phyloP scores from a whole-genome alignment of 1,140 invertebrate species.

The Eriosoma lanigerum region DNA sequence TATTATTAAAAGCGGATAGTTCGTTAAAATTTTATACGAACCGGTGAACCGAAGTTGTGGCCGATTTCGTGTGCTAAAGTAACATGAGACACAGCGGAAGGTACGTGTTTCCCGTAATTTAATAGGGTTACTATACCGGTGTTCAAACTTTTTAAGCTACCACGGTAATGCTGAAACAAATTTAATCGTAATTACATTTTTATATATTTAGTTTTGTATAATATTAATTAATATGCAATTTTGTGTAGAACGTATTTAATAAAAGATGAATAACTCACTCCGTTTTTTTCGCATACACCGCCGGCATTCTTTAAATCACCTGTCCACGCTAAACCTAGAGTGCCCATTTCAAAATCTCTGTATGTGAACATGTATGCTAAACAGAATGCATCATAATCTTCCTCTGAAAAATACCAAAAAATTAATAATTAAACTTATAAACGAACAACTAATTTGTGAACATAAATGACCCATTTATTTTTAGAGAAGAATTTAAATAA shows the following conservation, averaged over 20 bases:
- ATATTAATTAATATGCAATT: background rate
- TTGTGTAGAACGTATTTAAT: background rate
- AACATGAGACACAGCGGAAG: constrained; percentile 95
- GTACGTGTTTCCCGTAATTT: constrained; percentile 99
- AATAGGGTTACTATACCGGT: constrained; percentile 97
- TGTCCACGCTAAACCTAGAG: constrained; percentile 95
- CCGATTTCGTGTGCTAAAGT: constrained; percentile 99
- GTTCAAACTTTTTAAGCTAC: constrained; percentile 92
- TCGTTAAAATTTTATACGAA: constrained; percentile 60
- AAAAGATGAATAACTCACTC: constrained; percentile 63
- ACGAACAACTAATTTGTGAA: too few relatives aligned
- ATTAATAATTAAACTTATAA: too few relatives aligned
- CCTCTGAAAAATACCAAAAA: constrained; percentile 66
- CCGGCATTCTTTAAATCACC: constrained; percentile 92
- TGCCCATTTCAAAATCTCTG: constrained; percentile 97
- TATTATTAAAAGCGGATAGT: background rate
- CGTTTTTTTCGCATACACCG: constrained; percentile 91
- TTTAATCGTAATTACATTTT: constrained; percentile 54
- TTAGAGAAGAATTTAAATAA: too few relatives aligned
- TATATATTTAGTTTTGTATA: too few relatives aligned
- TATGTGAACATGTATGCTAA: constrained; percentile 99
- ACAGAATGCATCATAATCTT: constrained; percentile 97
- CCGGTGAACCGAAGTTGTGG: constrained; percentile 98
- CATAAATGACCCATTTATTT: too few relatives aligned
- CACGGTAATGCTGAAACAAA: constrained; percentile 82